phyloP scores from a whole-genome alignment of 2,797 vertebrate genomes.

The Heterohyrax brucei region DNA sequence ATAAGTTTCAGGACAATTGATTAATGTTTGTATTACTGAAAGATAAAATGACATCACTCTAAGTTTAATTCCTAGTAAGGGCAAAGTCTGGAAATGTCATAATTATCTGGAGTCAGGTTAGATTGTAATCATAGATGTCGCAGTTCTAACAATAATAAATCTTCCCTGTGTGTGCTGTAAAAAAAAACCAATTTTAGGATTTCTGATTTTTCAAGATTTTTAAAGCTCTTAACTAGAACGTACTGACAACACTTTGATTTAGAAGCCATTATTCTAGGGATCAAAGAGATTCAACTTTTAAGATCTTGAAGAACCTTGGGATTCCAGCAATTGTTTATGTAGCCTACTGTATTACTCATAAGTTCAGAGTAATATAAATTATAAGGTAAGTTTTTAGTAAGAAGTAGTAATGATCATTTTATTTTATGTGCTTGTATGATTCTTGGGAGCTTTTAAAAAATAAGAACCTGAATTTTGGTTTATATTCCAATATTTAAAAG shows the following conservation, averaged over 20 bases:
- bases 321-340: slow-evolving; percentile 59
- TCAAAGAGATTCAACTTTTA: slow-evolving; percentile 24
- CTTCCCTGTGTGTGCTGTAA: slow-evolving; percentile 8
- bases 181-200: slow-evolving; percentile 48
- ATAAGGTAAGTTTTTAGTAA: slow-evolving; percentile 43
- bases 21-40: slow-evolving; percentile 51
- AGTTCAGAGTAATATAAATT: slow-evolving; percentile 24
- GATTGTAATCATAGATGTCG: not conserved
- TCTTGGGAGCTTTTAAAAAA: not conserved
- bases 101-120: slow-evolving; percentile 9
- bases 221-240: not conserved
- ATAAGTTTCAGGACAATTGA: not conserved
- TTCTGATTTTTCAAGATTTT: slow-evolving; percentile 47
- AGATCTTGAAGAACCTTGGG: slow-evolving; percentile 48
- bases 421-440: slow-evolving; percentile 22
- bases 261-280: slow-evolving; percentile 40
- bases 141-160: slow-evolving; percentile 37
- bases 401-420: slow-evolving; percentile 25
- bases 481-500: slow-evolving; percentile 49
- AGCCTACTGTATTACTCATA: slow-evolving; percentile 7
- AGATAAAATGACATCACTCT: not conserved
- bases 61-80: slow-evolving; percentile 49
- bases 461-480: slow-evolving; percentile 14
- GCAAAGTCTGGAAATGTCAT: not conserved
- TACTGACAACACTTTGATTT: slow-evolving; percentile 21